Evolutionary conservation across 1,140 invertebrate genomes (phyloP).

Genomic region (Drosophila dunni): DNA sequence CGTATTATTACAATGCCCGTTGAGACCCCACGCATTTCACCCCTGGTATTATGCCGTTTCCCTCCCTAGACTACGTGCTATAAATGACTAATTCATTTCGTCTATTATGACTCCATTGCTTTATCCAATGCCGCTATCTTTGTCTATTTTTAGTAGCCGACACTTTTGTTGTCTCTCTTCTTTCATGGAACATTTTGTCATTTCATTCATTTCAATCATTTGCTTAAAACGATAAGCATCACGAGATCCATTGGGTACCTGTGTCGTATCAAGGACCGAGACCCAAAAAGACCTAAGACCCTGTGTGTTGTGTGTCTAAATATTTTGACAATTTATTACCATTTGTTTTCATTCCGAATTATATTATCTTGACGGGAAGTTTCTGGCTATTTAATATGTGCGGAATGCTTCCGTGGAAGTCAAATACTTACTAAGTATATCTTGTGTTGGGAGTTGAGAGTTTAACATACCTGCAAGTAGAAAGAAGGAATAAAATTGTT

Average conservation of each 20-base stretch:
- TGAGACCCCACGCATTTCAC: slow-evolving; percentile 58
- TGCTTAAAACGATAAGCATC: slow-evolving; percentile 55
- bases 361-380: slow-evolving; percentile 4
- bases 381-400: slow-evolving; percentile 29
- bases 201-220: slow-evolving; percentile 61
- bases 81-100: slow-evolving; percentile 76
- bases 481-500: slow-evolving; percentile 36
- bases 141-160: slow-evolving; percentile 76
- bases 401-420: not conserved
- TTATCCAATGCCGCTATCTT: slow-evolving; percentile 2
- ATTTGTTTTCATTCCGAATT: slow-evolving; percentile 33
- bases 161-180: slow-evolving; percentile 55
- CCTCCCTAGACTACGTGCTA: slow-evolving; percentile 57
- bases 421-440: slow-evolving; percentile 14
- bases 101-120: slow-evolving; percentile 31
- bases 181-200: slow-evolving; percentile 52
- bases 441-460: not conserved
- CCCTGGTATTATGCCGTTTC: not conserved
- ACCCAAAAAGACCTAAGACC: not conserved
- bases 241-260: slow-evolving; percentile 28
- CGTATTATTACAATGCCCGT: slow-evolving; percentile 50
- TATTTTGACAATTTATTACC: slow-evolving; percentile 68
- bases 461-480: slow-evolving; percentile 67
- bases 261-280: slow-evolving; percentile 10
- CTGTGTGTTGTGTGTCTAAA: slow-evolving; percentile 40